phyloP scores from a whole-genome alignment of 64 coral and sea anemone species.

The Actinia tenebrosa region DNA sequence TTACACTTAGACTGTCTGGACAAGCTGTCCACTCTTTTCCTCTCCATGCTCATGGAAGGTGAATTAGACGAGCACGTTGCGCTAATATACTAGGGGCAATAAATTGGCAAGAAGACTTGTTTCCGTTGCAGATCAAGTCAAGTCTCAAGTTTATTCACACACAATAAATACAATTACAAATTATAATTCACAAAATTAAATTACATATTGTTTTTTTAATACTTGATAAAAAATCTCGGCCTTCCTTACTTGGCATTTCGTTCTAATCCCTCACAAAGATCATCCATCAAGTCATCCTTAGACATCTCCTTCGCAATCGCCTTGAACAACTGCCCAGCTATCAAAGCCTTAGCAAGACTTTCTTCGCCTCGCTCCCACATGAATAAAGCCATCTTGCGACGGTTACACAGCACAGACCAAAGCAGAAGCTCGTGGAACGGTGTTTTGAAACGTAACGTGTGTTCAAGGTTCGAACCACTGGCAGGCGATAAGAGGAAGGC shows the following conservation, averaged over 20 bases:
- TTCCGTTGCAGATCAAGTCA: too few species aligned
- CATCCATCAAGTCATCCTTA: slow-evolving; percentile 13
- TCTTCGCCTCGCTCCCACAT: slow-evolving; percentile 41
- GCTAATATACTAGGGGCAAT: too few species aligned
- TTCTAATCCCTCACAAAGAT: neutral
- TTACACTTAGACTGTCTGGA: too few species aligned
- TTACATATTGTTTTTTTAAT: too few species aligned
- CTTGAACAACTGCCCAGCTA: slow-evolving; percentile 31
- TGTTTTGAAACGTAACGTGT: slow-evolving; percentile 5
- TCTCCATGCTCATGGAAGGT: too few species aligned
- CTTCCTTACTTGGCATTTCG: slow-evolving; percentile 1
- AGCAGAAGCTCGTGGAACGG: slow-evolving; percentile 35
- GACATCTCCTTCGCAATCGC: slow-evolving; percentile 20
- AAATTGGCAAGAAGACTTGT: too few species aligned
- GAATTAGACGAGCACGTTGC: too few species aligned
- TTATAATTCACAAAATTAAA: too few species aligned
- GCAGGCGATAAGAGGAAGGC: neutral
- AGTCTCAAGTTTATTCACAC: too few species aligned
- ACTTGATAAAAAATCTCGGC: too few species aligned
- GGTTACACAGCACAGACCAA: slow-evolving; percentile 40
- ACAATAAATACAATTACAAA: too few species aligned
- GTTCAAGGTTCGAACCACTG: neutral
- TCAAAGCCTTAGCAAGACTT: slow-evolving; percentile 30
- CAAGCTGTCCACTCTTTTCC: too few species aligned
- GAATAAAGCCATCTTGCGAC: slow-evolving; percentile 30